Percentiles rank a stretch among this genome's conserved stretches.
Conservation (phyloP, 2,797 vertebrate genomes). For the Morelia viridis region DNA sequence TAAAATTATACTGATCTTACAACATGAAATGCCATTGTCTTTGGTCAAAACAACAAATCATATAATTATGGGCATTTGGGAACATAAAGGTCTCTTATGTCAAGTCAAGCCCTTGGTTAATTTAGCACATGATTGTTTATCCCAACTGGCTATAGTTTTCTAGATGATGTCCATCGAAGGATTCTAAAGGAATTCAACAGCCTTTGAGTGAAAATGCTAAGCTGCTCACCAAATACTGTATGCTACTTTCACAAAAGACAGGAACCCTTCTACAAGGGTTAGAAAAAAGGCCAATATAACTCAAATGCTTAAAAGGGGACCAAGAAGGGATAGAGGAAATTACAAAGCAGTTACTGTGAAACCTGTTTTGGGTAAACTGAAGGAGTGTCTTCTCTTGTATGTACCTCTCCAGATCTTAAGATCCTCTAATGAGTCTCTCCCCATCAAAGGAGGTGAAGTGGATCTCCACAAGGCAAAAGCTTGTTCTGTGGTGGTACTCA, state of each 20-base stretch:
- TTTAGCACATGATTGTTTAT: not conserved
- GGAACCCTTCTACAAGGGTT: not conserved
- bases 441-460: not conserved
- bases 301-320: not conserved
- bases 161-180: not conserved
- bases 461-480: not conserved
- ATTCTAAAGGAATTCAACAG: not conserved
- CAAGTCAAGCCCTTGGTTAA: not conserved
- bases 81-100: not conserved
- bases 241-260: not conserved
- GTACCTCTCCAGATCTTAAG: not conserved
- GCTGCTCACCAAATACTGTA: not conserved
- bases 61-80: not conserved
- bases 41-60: not conserved
- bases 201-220: not conserved
- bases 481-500: not conserved
- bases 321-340: not conserved
- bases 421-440: not conserved
- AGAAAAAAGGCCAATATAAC: not conserved
- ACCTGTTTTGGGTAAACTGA: not conserved
- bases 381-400: not conserved
- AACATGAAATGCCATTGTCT: not conserved
- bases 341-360: not conserved
- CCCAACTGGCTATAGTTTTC: not conserved
- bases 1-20: rapidly evolving